Percentiles rank a stretch among this genome's conserved stretches.
phyloP scores from a whole-genome alignment of 1,140 invertebrate species.

The Helicorthomorpha holstii region DNA sequence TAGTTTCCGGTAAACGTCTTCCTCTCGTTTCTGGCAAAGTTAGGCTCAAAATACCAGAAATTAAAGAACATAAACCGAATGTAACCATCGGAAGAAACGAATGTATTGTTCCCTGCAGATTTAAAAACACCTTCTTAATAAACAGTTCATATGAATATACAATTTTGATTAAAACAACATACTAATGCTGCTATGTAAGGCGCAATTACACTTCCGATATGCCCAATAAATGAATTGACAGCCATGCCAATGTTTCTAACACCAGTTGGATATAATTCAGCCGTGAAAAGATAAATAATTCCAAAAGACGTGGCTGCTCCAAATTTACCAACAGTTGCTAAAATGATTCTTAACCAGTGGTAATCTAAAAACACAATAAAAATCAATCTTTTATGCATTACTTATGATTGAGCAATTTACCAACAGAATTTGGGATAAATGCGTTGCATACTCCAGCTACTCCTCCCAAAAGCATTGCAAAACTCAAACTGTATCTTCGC shows the following conservation, averaged over 20 bases:
- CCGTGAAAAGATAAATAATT: conserved; percentile 22
- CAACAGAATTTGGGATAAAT: too few species aligned
- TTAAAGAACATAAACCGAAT: conserved; percentile 18
- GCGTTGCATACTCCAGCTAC: too few species aligned
- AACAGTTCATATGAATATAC: too few species aligned
- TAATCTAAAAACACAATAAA: too few species aligned
- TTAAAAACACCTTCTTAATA: too few species aligned
- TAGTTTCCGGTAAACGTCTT: conserved; percentile 19
- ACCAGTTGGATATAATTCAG: conserved; percentile 29
- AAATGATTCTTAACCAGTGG: too few species aligned
- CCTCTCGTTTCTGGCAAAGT: conserved; percentile 22
- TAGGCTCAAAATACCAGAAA: conserved; percentile 18
- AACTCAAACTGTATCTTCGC: too few species aligned
- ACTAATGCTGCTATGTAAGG: conserved; percentile 21
- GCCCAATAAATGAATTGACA: conserved; percentile 29
- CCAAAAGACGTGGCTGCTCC: conserved; percentile 16
- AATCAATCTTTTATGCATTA: too few species aligned
- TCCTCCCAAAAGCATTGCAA: too few species aligned
- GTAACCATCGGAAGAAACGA: conserved; percentile 17
- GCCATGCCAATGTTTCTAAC: conserved; percentile 30
- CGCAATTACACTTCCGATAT: conserved; percentile 31
- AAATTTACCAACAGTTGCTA: conserved; percentile 16
- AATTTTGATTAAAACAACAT: too few species aligned
- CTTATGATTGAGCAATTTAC: too few species aligned
- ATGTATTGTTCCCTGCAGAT: too few species aligned